These are phyloP conservation scores for Astreopora myriophthalma DNA, from an alignment of 64 coral and sea anemone species.

Conservation along the genomic window DNA sequence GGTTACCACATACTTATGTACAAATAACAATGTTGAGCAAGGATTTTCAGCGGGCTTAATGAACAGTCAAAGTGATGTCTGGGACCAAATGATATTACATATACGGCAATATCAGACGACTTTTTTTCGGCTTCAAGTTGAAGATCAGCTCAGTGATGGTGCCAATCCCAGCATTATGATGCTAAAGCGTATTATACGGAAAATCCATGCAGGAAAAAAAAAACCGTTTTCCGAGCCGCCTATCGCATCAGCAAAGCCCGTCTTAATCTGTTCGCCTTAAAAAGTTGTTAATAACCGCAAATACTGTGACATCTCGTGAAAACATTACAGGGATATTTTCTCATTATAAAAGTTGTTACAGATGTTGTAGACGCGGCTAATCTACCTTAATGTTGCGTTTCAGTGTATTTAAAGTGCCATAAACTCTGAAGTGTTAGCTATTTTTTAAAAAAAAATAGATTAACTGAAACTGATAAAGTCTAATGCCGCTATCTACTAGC, in stretches of 20 bases:
- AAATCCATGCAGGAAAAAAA: constrained; percentile 23
- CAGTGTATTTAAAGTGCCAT: constrained; percentile 11
- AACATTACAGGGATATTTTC: constrained; percentile 65
- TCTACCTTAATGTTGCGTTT: constrained; percentile 1
- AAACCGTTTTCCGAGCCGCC: not conserved
- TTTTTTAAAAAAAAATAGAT: not conserved
- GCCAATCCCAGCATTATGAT: not conserved
- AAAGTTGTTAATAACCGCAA: constrained; percentile 39
- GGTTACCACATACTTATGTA: not conserved
- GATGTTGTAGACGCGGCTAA: constrained; percentile 41
- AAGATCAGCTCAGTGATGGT: too few relatives aligned
- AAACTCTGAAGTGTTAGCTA: not conserved
- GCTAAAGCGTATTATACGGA: constrained; percentile 26
- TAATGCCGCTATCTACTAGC: not conserved
- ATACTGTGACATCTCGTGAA: constrained; percentile 78
- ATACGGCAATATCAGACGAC: not conserved
- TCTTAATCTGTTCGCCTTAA: constrained; percentile 45
- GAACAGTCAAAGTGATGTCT: too few relatives aligned
- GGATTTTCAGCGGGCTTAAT: not conserved
- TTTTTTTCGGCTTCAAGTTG: not conserved
- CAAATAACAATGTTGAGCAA: not conserved
- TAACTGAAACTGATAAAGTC: not conserved
- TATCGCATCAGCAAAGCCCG: not conserved
- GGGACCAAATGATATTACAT: not conserved
- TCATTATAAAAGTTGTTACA: constrained; percentile 88